A percentile compares a stretch with the other conserved stretches of the same genome.
Evolutionary conservation across 2,797 vertebrate species (phyloP).

Genomic region (Crenichthys baileyi): DNA sequence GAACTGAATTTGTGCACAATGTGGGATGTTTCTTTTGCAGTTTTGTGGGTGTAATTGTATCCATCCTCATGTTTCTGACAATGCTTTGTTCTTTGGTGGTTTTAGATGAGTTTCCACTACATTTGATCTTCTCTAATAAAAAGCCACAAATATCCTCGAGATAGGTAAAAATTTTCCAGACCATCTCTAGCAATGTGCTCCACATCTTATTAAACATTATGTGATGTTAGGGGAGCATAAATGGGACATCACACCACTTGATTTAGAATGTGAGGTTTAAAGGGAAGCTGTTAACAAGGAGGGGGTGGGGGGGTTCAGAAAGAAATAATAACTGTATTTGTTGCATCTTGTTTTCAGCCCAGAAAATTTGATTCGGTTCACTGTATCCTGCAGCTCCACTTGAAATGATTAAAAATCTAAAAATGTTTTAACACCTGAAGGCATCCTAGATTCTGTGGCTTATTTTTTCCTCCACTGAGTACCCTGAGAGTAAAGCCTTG

Average conservation of each 20-base stretch:
- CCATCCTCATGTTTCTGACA: conserved; percentile 52
- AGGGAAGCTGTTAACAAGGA: conserved; percentile 44
- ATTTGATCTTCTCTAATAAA: conserved; percentile 50
- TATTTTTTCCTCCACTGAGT: conserved; percentile 76
- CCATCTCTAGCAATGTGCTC: conserved; percentile 32
- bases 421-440: conserved; percentile 85
- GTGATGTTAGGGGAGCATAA: conserved; percentile 48
- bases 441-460: conserved; percentile 84
- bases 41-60: conserved; percentile 60
- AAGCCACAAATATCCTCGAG: conserved; percentile 35
- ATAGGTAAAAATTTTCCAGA: conserved; percentile 46
- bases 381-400: conserved; percentile 80
- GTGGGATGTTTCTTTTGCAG: conserved; percentile 45
- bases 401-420: conserved; percentile 88
- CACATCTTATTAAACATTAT: conserved; percentile 58
- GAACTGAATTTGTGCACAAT: conserved; percentile 42
- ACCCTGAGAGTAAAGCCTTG: conserved; percentile 81
- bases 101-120: conserved; percentile 47
- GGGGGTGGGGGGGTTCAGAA: conserved; percentile 30
- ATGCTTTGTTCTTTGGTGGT: conserved; percentile 56
- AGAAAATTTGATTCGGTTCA: conserved; percentile 71
- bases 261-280: conserved; percentile 44
- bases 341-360: conserved; percentile 68
- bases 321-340: conserved; percentile 64
- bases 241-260: conserved; percentile 48